phyloP scores from a whole-genome alignment of 2,888 invertebrate genomes.

The Cephus rjabovi region DNA sequence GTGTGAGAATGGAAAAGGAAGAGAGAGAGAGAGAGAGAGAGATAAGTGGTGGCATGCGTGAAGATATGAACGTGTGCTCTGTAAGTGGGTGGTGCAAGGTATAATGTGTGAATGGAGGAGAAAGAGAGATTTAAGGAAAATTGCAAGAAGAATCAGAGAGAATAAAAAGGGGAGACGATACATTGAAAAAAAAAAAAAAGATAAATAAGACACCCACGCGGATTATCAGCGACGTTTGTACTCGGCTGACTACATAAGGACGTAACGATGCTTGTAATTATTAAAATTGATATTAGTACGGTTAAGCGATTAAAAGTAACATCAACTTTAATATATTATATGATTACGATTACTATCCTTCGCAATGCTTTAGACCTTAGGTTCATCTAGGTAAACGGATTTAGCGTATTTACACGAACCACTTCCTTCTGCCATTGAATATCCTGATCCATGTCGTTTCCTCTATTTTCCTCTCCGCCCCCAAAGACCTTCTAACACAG shows the following conservation, averaged over 20 bases:
- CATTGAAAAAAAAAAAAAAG: constrained; percentile 30
- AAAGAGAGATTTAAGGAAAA: constrained; percentile 1
- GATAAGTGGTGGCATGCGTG: constrained; percentile 23
- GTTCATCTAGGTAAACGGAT: constrained; percentile 47
- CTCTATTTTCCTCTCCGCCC: neutral
- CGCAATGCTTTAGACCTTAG: constrained; percentile 55
- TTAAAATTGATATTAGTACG: constrained; percentile 65
- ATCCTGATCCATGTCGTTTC: neutral
- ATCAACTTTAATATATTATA: constrained; percentile 65
- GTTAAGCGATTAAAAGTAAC: constrained; percentile 64
- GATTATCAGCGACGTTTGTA: constrained; percentile 55
- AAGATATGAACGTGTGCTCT: constrained; percentile 4
- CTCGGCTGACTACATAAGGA: constrained; percentile 62
- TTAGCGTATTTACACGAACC: constrained; percentile 37
- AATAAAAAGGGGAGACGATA: constrained; percentile 25
- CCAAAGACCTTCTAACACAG: constrained; percentile 32
- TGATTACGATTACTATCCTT: constrained; percentile 57
- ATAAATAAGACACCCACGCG: constrained; percentile 36
- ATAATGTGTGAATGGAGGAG: constrained; percentile 16
- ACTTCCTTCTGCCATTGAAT: constrained; percentile 5
- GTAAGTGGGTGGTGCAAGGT: constrained; percentile 3
- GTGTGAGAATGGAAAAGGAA: constrained; percentile 25
- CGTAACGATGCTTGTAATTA: constrained; percentile 66
- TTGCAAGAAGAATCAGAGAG: constrained; percentile 2
- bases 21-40: constrained; percentile 31